These are phyloP conservation scores for Callipepla californica DNA, from an alignment of 2,113 vertebrate genomes.

Conservation along the genomic window DNA sequence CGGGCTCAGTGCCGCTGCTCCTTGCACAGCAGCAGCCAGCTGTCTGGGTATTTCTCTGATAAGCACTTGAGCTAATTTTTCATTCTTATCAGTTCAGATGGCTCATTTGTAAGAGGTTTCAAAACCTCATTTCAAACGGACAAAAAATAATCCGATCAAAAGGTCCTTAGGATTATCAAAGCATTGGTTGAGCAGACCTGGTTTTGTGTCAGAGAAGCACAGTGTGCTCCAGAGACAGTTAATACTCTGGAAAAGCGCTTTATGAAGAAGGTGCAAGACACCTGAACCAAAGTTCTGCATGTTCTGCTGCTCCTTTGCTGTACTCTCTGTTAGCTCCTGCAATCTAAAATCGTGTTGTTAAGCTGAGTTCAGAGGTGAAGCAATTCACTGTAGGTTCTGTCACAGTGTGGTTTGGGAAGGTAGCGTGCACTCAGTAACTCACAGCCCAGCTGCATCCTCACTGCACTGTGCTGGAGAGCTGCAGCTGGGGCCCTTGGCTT, in stretches of 20 bases:
- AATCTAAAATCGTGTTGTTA: neutral
- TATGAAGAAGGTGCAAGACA: neutral
- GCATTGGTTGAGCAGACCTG: neutral
- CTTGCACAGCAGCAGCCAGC: slow-evolving; percentile 2
- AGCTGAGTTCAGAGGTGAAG: neutral
- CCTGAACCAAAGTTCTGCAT: neutral
- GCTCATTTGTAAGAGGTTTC: slow-evolving; percentile 8
- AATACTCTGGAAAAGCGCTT: neutral
- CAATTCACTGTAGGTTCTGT: neutral
- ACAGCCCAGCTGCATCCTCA: neutral
- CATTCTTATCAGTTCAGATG: neutral
- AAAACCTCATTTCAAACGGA: slow-evolving; percentile 6
- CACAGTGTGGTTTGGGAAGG: neutral
- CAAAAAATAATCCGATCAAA: neutral
- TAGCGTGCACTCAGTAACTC: neutral
- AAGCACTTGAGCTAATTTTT: slow-evolving; percentile 32
- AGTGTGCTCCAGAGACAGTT: neutral
- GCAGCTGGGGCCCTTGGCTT: neutral
- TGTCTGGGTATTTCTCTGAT: slow-evolving; percentile 1
- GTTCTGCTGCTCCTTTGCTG: neutral
- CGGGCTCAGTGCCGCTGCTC: neutral
- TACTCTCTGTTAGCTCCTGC: neutral
- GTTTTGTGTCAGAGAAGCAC: neutral
- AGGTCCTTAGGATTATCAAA: neutral
- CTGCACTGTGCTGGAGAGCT: neutral